phyloP scores from a whole-genome alignment of 1,140 invertebrate genomes.

The Reticulitermes speratus region DNA sequence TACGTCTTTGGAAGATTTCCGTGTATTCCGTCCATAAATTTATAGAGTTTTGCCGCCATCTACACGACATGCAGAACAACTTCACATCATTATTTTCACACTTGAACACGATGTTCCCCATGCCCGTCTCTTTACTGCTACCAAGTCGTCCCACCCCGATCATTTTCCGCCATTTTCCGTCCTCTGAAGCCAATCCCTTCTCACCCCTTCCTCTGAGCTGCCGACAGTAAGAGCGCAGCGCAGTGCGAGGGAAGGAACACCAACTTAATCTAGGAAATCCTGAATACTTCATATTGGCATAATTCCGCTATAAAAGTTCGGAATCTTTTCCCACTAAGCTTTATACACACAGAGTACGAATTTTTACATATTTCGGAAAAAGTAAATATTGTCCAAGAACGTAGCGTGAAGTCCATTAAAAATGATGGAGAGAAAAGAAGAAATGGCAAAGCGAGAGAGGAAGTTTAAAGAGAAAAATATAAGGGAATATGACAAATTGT shows the following conservation, averaged over 20 bases:
- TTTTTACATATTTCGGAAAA: conserved; percentile 37
- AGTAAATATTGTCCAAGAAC: conserved; percentile 34
- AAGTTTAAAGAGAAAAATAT: background rate
- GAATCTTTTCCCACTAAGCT: conserved; percentile 20
- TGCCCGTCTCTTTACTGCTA: background rate
- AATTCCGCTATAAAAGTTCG: conserved; percentile 35
- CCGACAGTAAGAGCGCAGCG: background rate
- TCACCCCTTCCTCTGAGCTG: conserved; percentile 2
- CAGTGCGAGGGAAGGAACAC: conserved; percentile 32
- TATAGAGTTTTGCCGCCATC: no score
- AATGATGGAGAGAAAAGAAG: conserved; percentile 27
- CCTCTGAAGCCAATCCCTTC: background rate
- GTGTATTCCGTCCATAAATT: no score
- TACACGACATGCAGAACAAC: no score
- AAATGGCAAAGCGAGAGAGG: background rate
- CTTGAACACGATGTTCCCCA: background rate
- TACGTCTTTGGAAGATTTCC: no score
- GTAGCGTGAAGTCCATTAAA: conserved; percentile 27
- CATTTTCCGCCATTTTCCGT: conserved; percentile 28
- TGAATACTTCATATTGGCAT: conserved; percentile 37
- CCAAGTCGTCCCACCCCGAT: conserved; percentile 11
- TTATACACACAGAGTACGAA: conserved; percentile 22
- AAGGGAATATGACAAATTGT: no score
- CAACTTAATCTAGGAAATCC: conserved; percentile 37
- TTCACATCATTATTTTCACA: no score